Base-by-base conservation (phyloP, 2,888 invertebrate genomes). In the Phragmatobia fuliginosa region DNA sequence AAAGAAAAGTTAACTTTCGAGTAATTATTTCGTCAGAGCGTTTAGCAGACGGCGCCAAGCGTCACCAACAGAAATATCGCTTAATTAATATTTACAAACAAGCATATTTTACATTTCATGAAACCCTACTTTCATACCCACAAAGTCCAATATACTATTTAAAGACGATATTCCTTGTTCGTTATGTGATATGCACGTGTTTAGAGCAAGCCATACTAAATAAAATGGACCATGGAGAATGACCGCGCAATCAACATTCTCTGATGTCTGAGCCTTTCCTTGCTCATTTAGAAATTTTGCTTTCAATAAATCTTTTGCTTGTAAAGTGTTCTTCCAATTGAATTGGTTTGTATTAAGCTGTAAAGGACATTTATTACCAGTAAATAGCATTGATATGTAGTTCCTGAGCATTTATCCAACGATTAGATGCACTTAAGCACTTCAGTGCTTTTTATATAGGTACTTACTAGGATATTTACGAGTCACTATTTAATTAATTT, bases 21-120 rank as follows among this genome's bases (percentile, higher is more conserved):
- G 83, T 79, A 86, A 87, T 88, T 85, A 90, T 89, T 90, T 92
- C 90, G 86, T 91, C 91, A 92, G 90, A 86, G 88, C 89, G 87
- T 89, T 91, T 90, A 91, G 85, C 84, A 88, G 90, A 87, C 90
- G 91, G 93, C 92, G 92, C 92, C 90, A 81, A 81, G 85, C 85
- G 90, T 90, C 92, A 86, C 85, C 82, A 85, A 83, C 87, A 91
- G 90, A 93, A 89, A 91, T 92, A 92, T 92, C 82, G 85, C 91
- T 91, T 93, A 92, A 94, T 94, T 93, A 93, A 90, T 88, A 85
- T 86, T 85, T 87, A 86, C 88, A 86, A 77, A 67, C 82, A 76
- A 76, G 79, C 59, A 74, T 72, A 70, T 67, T 67, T 71, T 81
- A 56, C 78, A 66, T 76, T 73, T 68, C 66, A 38, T 68, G 68